Base-by-base conservation (phyloP, 37 sponge, comb jelly and placozoan species). In the Petrosia ficiformis region DNA sequence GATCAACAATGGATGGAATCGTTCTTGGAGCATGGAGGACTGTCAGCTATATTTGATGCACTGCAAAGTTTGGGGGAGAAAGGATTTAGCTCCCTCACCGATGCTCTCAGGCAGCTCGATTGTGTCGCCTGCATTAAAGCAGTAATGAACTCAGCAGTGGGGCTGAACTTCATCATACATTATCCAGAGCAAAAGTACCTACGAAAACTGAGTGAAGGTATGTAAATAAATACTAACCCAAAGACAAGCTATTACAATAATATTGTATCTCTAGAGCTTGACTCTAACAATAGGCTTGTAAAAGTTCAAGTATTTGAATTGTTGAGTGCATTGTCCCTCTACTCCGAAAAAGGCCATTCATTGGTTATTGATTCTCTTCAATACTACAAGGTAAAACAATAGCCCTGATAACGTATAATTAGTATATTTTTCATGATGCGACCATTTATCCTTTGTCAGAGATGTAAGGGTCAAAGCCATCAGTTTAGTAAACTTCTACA, bases 261-360 rank as follows among this genome's bases (percentile, higher is more conserved):
- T 74, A 29, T 48, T 30, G 35, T 65, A 65, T n/a, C 5, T 71
- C 56, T 73, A 93, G 94, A 84, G 44, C 61, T 97, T 67, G 89
- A 93, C 41, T 88, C 94, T n/a, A 88, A 88, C 70, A 97, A 90
- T 70, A 72, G 63, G 1, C 78, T 97, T 11, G 76, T 97, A 42
- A 97, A 97, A 72, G 84, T 81, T 28, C 97, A 97, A 71, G 75
- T 97, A 4, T 84, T 90, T 64, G 86, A 97, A 70, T 70, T 97
- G 80, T 81, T 97, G 36, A 88, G 89, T 82, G 94, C 91, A 0
- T 68, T 97, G 68, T 90, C 91, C 60, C 52, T 93, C 39, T 93
- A 90, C 61, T 90, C 93, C 34, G 73, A 81, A 31, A 79, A 84
- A 19, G 97, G 97, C 4, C 87, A 90, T 44, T 57, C 70, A 1